phyloP scores from a whole-genome alignment of 2,888 invertebrate species.

The Caenorhabditis panamensis region DNA sequence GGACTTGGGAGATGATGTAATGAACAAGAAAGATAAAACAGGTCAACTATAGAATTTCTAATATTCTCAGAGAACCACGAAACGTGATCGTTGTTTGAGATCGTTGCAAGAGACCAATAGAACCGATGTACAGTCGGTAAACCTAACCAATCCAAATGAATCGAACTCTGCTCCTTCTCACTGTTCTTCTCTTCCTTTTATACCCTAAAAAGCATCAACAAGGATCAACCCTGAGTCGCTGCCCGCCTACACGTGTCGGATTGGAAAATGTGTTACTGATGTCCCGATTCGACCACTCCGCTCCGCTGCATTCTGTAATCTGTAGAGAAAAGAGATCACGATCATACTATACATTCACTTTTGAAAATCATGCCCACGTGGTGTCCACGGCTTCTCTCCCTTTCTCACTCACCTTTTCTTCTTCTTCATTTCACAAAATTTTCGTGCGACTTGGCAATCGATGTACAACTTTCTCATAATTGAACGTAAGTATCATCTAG shows the following conservation, averaged over 20 bases:
- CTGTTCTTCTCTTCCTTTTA: conserved; percentile 1
- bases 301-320: no score
- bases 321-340: conserved; percentile 20
- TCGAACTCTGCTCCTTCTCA: background rate
- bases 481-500: no score
- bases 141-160: no score
- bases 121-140: no score
- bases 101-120: no score
- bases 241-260: conserved; percentile 37
- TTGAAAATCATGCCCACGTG: conserved; percentile 2
- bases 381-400: no score
- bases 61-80: no score
- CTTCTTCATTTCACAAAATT: conserved; percentile 18
- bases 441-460: conserved; percentile 12
- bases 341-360: conserved; percentile 18
- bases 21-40: no score
- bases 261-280: conserved; percentile 42
- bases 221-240: conserved; percentile 31
- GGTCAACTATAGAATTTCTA: no score
- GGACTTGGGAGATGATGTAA: background rate
- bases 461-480: conserved; percentile 34
- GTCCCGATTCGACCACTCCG: conserved; percentile 15
- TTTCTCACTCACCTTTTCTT: background rate
- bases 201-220: background rate
- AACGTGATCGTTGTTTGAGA: no score